phyloP scores from a whole-genome alignment of 2,113 vertebrate species.

The Camelus bactrianus region DNA sequence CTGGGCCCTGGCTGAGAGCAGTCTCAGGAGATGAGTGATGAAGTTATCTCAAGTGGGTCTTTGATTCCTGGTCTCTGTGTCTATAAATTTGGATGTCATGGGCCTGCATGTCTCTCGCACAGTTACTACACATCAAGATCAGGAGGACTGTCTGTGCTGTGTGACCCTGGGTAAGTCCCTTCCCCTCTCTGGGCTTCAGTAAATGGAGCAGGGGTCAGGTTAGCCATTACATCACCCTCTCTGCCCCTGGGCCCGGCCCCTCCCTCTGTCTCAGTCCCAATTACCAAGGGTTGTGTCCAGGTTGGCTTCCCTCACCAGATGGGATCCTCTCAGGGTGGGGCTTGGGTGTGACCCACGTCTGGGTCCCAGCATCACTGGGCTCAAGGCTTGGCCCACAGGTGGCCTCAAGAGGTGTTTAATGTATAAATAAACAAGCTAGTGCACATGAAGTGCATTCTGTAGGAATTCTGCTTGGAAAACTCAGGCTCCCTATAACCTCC shows the following conservation, averaged over 20 bases:
- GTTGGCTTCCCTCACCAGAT: not conserved
- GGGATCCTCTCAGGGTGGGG: not conserved
- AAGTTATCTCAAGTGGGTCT: not conserved
- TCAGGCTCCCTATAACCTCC: not conserved
- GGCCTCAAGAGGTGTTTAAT: not conserved
- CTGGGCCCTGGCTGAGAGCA: not conserved
- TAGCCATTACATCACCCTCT: not conserved
- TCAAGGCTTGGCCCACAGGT: not conserved
- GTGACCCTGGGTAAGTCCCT: not conserved
- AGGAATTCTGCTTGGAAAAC: not conserved
- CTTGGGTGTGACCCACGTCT: not conserved
- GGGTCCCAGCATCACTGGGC: no score
- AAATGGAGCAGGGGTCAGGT: not conserved
- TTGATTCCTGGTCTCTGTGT: not conserved
- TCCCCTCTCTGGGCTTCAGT: not conserved
- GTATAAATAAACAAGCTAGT: not conserved
- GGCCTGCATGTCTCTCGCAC: not conserved
- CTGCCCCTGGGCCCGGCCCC: no score
- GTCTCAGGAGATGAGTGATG: not conserved
- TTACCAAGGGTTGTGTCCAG: not conserved
- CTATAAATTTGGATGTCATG: not conserved
- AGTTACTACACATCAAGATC: not conserved
- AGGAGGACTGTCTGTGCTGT: not conserved
- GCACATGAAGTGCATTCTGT: not conserved
- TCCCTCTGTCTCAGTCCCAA: not conserved